Base-by-base conservation (phyloP, 2,888 invertebrate genomes). In the Limenitis camilla region DNA sequence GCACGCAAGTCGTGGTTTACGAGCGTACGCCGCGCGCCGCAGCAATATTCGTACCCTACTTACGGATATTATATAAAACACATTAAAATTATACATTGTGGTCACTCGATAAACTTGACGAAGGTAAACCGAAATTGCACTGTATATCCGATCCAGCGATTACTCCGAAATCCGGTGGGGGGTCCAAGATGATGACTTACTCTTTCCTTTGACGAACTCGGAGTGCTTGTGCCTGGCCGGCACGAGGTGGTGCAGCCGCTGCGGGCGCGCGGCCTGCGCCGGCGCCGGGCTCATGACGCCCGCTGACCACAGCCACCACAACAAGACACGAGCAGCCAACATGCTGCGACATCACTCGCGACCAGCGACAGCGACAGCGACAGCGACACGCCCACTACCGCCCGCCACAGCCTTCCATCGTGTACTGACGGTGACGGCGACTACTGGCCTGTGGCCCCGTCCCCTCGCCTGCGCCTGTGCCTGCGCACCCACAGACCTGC, bases 201-300 rank as follows among this genome's bases (percentile, higher is more conserved):
- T 93, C 83, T 93, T 93, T 78, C 93, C 93, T 81, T 92, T 93
- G 76, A 93, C 92, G 76, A 93, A 93, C 76, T 92, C 92, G 65
- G 92, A 91, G 67, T 88, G 80, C 65, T 81, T 80, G 65, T 82
- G 78, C 50, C 78, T 72, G 56, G 76, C 67, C 61, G 74, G 69
- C 55, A 76, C 72, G 62, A 71, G 64, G 69, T 76, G 80, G 64
- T 81, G 75, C 53, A 72, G 63, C 61, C 76, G 74, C 63, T 71
- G 71, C 63, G 67, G 67, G 62, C 60, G 63, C 64, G 75, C 73
- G 58, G 73, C 72, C 61, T 68, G 71, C 64, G 64, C 66, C 62
- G 63, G 65, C 62, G 68, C 67, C 44, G 59, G n/a, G n/a, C n/a
- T n/a, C n/a, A n/a, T 54, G 39, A 53, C 61, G 44, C 57, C 67